phyloP scores from a whole-genome alignment of 2,888 invertebrate genomes.

The Chrysolina americana region DNA sequence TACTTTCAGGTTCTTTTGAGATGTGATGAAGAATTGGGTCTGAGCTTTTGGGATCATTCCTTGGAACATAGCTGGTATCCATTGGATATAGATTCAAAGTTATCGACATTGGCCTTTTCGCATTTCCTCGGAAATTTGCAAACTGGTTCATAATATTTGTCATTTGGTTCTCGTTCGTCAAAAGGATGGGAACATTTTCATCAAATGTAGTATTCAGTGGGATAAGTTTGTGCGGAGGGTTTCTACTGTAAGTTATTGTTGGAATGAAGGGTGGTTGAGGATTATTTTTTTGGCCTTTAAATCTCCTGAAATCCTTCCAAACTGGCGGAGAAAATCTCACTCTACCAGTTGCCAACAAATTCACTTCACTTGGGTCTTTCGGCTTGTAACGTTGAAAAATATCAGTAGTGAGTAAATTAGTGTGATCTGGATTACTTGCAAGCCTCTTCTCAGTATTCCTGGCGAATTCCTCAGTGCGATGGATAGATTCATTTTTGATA shows the following conservation, averaged over 20 bases:
- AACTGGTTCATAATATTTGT: not conserved
- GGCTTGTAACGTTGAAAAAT: constrained; percentile 82
- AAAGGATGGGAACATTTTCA: not conserved
- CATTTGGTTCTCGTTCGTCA: not conserved
- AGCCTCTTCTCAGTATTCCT: constrained; percentile 30
- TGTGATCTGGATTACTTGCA: not conserved
- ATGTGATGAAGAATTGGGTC: not conserved
- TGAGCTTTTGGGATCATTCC: not conserved
- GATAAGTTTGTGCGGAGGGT: not conserved
- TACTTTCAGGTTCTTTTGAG: not conserved
- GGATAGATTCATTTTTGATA: constrained; percentile 42
- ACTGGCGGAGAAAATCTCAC: constrained; percentile 68
- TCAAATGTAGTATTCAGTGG: not conserved
- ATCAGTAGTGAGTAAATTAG: constrained; percentile 65
- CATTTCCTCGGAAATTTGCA: not conserved
- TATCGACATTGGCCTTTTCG: not conserved
- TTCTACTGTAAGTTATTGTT: not conserved
- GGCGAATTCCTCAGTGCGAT: constrained; percentile 7
- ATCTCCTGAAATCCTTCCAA: constrained; percentile 54
- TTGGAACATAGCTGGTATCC: not conserved
- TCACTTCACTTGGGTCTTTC: constrained; percentile 81
- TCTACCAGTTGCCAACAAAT: constrained; percentile 77
- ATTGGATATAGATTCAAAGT: constrained; percentile 12
- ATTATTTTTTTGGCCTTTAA: constrained; percentile 28
- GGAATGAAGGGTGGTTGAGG: not conserved